A percentile compares a stretch with the other conserved stretches of the same genome.
Evolutionary conservation across 2,888 invertebrate species (phyloP).

Genomic region (Drosophila nr. fundita): DNA sequence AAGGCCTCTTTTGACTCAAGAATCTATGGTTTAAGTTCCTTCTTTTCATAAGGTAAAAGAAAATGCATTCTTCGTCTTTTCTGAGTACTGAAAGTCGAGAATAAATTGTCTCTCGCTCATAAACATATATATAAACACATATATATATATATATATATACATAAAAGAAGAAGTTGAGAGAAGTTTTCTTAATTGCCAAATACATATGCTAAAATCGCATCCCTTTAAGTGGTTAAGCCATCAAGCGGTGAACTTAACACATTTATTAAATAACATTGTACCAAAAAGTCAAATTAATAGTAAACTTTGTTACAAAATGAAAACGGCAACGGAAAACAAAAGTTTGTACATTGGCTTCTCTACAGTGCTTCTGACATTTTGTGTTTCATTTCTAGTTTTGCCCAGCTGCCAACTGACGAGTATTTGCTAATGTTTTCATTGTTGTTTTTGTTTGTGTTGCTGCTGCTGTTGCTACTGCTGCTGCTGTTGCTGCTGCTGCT

Average conservation of each 20-base stretch:
- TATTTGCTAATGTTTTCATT: neutral
- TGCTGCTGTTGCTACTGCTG: too few relatives aligned
- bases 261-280: neutral
- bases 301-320: neutral
- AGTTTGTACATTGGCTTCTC: slow-evolving; percentile 4
- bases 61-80: neutral
- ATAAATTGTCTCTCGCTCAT: neutral
- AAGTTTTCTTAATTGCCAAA: neutral
- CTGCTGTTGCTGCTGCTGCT: too few relatives aligned
- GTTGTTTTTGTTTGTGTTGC: neutral
- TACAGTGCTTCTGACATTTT: slow-evolving; percentile 16
- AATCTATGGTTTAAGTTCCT: neutral
- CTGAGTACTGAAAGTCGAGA: neutral
- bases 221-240: neutral
- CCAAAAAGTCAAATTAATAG: slow-evolving; percentile 8
- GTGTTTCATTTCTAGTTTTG: slow-evolving; percentile 25
- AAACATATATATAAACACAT: neutral
- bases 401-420: slow-evolving; percentile 11
- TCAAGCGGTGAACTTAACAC: neutral
- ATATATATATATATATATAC: neutral
- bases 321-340: neutral
- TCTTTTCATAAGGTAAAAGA: neutral
- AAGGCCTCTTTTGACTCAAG: neutral
- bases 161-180: neutral
- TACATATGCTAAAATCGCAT: neutral